Evolutionary conservation across 2,888 invertebrate species (phyloP), one percentile per base, ranked within the genome.

Genomic region (Sepioteuthis lessoniana): DNA sequence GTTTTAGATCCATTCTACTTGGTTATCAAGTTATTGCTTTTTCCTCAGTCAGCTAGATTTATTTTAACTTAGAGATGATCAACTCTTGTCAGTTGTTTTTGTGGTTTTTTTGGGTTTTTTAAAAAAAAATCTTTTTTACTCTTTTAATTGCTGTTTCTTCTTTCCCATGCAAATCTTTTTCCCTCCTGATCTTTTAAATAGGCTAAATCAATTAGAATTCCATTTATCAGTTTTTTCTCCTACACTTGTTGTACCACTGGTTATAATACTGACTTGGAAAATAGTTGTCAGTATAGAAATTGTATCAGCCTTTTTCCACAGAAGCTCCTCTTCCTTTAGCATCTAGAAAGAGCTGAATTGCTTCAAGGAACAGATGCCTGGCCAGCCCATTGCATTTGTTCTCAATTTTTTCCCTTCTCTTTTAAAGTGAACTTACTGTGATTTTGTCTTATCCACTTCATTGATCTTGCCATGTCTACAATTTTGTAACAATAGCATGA

Each of bases 401-500:
- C 76, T 76, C 76, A 60, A n/a, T n/a, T 21, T 60, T 60, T 60
- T 25, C 25, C 25, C 25, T 31, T 31, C 7, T 60, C 16, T 60
- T 60, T 60, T 31, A n/a, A 76, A n/a, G 35, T n/a, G 16, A 35
- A 35, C 76, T 16, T 4, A 16, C 76, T 35, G 35, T 19, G 35
- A 76, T 76, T 76, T 76, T 60, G 31, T 60, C 60, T 60, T 60
- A 60, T 31, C 35, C 46, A 91, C 38, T 46, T 46, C 91, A 46
- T 91, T 91, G 91, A 42, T 38, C 91, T 46, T 92, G 92, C 42
- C 38, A 46, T 31, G 38, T 46, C 47, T 46, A 92, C 92, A 47
- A n/a, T 42, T 92, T 37, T 31, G 38, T 92, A 31, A 92, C 46
- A 46, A 92, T 92, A 28, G 31, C n/a, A 47, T 21, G 16, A 92